Base-by-base conservation (phyloP, 92 coral and sea anemone species). In the Nematostella vectensis region DNA sequence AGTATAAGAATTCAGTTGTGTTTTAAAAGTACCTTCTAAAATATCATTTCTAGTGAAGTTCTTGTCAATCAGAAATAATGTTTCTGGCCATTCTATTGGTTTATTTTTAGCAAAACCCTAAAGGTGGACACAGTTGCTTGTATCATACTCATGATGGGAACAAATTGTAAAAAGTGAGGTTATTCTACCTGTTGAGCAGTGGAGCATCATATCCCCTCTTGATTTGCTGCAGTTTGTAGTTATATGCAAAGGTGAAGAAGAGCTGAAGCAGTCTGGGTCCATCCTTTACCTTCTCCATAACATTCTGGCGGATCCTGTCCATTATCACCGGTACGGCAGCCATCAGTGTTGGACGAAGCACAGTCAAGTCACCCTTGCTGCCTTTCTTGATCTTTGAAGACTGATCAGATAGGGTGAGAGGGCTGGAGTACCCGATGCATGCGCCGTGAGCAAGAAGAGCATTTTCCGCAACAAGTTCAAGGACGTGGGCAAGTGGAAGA, bases 341-440 rank as follows among this genome's bases (percentile, higher is more conserved):
- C 98, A 91, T 91, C 9, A 91, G 55, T 20, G 98, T 81, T 15
- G 98, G 98, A 28, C 80, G 67, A 40, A 91, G 82, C 19, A 86
- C 98, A 2, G 88, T 56, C 48, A 91, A 55, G 55, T 91, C 98
- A 40, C 98, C 98, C 63, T 91, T 77, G 3, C 93, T 77, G 38
- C 98, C 98, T 63, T 91, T 91, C 76, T 91, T 91, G 67, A 91
- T 82, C 67, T 91, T 91, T 23, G 98, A 91, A 2, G 98, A 78
- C 95, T 91, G 88, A 63, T 89, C 97, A 13, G 95, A 68, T 12
- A 89, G 79, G 2, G 97, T 89, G 31, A 89, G 88, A 2, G 97
- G 79, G 25, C 83, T 70, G 40, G 97, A 89, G 53, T 89, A 89
- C 25, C 97, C 97, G 58, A 89, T 85, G 27, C 75, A 70, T 13